Percentiles rank a stretch among this genome's conserved stretches.
Evolutionary conservation across 2,797 vertebrate genomes (phyloP).

Genomic region (Megaceryle alcyon): DNA sequence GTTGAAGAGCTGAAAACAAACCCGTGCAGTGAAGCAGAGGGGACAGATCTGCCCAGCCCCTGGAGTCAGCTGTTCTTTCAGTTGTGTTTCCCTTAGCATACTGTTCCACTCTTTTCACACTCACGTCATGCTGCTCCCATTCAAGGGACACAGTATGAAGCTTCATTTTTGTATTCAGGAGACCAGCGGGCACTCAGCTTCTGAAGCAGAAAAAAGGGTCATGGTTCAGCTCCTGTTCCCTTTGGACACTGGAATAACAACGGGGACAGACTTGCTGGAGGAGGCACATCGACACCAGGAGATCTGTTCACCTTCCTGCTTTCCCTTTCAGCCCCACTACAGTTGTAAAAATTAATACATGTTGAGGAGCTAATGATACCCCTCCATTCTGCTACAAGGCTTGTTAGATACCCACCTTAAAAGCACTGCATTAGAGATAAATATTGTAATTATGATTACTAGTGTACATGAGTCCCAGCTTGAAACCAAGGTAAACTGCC

Average conservation of each 20-base stretch:
- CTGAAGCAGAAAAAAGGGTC: neutral
- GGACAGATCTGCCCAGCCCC: neutral
- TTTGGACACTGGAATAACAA: neutral
- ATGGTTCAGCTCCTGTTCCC: neutral
- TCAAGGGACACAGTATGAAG: conserved; percentile 40
- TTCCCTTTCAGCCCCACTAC: neutral
- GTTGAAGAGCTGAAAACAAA: conserved; percentile 19
- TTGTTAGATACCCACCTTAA: neutral
- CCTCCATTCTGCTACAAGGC: neutral
- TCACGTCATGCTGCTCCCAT: conserved; percentile 39
- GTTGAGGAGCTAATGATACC: neutral
- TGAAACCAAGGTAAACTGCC: conserved; percentile 26
- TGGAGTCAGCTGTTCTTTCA: conserved; percentile 27
- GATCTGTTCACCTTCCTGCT: neutral
- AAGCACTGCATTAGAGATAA: neutral
- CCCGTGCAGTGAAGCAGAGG: neutral
- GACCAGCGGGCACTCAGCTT: conserved; percentile 10
- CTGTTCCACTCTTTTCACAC: conserved; percentile 21
- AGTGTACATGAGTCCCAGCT: neutral
- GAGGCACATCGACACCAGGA: neutral
- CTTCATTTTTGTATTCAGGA: conserved; percentile 28
- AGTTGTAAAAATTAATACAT: neutral
- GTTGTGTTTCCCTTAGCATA: neutral
- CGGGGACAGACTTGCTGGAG: neutral
- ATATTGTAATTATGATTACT: conserved; percentile 28